Evolutionary conservation across 2,797 vertebrate genomes (phyloP).

Genomic region (Serranus cabrilla): DNA sequence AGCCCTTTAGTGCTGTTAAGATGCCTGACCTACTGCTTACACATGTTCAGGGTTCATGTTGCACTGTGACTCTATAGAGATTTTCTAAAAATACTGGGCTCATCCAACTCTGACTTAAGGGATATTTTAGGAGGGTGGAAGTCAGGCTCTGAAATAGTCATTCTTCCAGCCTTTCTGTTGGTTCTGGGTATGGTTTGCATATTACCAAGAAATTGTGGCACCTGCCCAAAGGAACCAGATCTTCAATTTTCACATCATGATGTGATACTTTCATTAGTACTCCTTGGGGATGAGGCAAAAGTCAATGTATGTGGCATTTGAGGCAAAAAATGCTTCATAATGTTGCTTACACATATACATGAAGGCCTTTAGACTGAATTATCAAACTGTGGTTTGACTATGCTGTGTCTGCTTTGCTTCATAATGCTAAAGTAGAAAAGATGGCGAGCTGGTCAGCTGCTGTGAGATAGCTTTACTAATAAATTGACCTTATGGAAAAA

Average conservation of each 20-base stretch:
- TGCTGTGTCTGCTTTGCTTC: conserved; percentile 20
- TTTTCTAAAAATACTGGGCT: conserved; percentile 63
- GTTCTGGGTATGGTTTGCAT: conserved; percentile 1
- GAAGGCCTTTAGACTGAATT: neutral
- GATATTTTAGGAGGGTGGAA: conserved; percentile 30
- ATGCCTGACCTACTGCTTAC: conserved; percentile 56
- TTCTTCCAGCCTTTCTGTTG: conserved; percentile 9
- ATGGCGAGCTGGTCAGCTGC: conserved; percentile 21
- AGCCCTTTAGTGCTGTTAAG: conserved; percentile 57
- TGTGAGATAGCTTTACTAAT: conserved; percentile 53
- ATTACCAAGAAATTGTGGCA: conserved; percentile 18
- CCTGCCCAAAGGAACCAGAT: conserved; percentile 16
- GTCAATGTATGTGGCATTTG: conserved; percentile 1
- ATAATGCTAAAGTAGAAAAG: conserved; percentile 26
- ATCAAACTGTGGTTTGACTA: conserved; percentile 21
- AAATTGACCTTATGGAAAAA: conserved; percentile 30
- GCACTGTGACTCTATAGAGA: conserved; percentile 75
- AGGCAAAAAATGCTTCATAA: neutral
- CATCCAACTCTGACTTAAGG: conserved; percentile 32
- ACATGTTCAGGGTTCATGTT: conserved; percentile 75
- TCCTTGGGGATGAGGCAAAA: conserved; percentile 10
- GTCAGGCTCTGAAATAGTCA: conserved; percentile 18
- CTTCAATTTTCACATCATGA: conserved; percentile 23
- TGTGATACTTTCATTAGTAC: conserved; percentile 17
- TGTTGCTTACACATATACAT: conserved; percentile 18